These are phyloP conservation scores for Chloroclystis v-ata DNA, from an alignment of 2,888 invertebrate genomes.

Conservation along the genomic window DNA sequence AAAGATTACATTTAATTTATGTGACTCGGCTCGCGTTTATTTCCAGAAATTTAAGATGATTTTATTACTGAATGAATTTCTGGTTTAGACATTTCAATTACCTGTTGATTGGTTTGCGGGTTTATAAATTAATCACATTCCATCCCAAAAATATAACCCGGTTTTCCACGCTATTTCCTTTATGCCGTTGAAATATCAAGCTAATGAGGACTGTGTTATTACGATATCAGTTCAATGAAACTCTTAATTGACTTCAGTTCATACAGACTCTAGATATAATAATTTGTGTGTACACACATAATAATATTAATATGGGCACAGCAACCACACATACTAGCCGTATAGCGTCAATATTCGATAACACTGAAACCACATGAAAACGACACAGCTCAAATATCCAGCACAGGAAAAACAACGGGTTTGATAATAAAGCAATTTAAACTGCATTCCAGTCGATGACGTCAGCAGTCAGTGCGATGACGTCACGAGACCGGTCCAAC, in stretches of 20 bases:
- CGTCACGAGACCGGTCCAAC: conserved; percentile 28
- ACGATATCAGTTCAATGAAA: too few species aligned
- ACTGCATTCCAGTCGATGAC: conserved; percentile 21
- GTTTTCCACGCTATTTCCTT: too few species aligned
- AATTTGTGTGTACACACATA: too few species aligned
- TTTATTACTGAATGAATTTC: background rate
- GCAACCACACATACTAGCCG: too few species aligned
- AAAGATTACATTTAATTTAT: conserved; percentile 13
- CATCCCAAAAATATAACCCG: too few species aligned
- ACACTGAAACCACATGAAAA: conserved; percentile 1
- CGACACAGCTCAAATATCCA: conserved; percentile 4
- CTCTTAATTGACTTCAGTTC: too few species aligned
- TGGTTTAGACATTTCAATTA: background rate
- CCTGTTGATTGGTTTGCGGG: background rate
- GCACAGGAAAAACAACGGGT: conserved; percentile 12
- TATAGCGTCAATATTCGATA: background rate
- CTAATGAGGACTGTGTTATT: too few species aligned
- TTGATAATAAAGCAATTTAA: conserved; percentile 18
- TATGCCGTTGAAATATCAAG: too few species aligned
- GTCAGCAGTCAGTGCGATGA: conserved; percentile 26
- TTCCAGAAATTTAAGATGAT: background rate
- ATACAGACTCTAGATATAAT: too few species aligned
- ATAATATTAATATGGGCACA: too few species aligned
- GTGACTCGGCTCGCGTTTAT: background rate
- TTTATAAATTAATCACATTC: too few species aligned